Conservation (phyloP, 2,888 invertebrate genomes). For the Eledone cirrhosa region DNA sequence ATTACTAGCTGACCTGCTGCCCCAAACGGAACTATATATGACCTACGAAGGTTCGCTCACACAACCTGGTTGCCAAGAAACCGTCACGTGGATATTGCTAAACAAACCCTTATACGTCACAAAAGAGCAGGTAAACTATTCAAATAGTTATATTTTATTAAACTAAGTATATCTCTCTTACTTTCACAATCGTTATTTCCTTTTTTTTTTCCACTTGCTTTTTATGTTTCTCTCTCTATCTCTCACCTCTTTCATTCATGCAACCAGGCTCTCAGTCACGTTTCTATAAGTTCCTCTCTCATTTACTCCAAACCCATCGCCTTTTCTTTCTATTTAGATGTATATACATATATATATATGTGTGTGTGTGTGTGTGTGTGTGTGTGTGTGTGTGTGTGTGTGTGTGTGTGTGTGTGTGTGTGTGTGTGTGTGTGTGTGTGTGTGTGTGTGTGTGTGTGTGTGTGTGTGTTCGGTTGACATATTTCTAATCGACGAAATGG, state of each 20-base stretch:
- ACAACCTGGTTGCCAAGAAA: conserved; percentile 96
- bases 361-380: too few relatives aligned
- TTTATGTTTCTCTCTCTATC: not conserved
- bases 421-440: too few relatives aligned
- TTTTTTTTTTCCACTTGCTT: not conserved
- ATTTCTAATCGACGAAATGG: too few relatives aligned
- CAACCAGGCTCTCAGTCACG: not conserved
- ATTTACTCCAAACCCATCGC: not conserved
- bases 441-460: too few relatives aligned
- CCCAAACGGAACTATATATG: conserved; percentile 90
- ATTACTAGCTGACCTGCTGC: conserved; percentile 72
- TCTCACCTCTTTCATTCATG: not conserved
- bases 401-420: too few relatives aligned
- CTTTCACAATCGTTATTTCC: not conserved
- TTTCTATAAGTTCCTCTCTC: not conserved
- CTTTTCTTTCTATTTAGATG: too few relatives aligned
- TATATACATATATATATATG: too few relatives aligned
- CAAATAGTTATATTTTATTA: not conserved
- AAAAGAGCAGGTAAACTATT: conserved; percentile 83
- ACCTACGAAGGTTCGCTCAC: conserved; percentile 98
- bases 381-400: too few relatives aligned
- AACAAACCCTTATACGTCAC: conserved; percentile 98
- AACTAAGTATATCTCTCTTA: not conserved
- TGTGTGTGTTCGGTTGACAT: too few relatives aligned
- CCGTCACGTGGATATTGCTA: conserved; percentile 96